phyloP scores from a whole-genome alignment of 1,140 invertebrate species.

The Antheraea pernyi region DNA sequence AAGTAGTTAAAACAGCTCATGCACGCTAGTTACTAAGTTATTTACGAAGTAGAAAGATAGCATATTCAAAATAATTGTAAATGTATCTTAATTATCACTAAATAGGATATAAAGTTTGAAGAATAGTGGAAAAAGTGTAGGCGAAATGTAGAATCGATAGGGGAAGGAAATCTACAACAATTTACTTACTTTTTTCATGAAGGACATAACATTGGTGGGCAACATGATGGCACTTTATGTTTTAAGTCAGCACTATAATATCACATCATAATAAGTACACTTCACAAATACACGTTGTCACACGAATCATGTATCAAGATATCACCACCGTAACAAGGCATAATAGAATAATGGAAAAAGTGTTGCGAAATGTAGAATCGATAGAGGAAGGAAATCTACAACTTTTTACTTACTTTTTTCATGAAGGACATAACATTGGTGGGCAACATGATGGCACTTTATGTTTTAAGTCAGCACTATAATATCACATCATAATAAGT shows the following conservation, averaged over 20 bases:
- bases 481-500: conserved; percentile 56
- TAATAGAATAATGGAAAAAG: no score
- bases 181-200: conserved; percentile 89
- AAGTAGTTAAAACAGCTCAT: no score
- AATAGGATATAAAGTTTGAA: no score
- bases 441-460: conserved; percentile 84
- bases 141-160: neutral
- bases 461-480: conserved; percentile 29
- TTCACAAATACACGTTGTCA: conserved; percentile 30
- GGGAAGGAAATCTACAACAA: neutral
- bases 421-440: conserved; percentile 90
- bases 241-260: conserved; percentile 31
- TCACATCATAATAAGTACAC: conserved; percentile 57
- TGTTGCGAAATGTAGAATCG: neutral
- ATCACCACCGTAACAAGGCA: conserved; percentile 56
- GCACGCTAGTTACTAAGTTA: no score
- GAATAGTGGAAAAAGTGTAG: no score
- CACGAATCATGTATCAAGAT: conserved; percentile 60
- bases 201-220: conserved; percentile 89
- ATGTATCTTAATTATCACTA: no score
- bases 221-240: conserved; percentile 81
- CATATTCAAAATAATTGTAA: no score
- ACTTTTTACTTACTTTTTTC: conserved; percentile 85
- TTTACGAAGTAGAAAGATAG: no score
- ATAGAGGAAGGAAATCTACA: neutral